Conservation (phyloP, 2,888 invertebrate genomes). For the Andrena minutula region DNA sequence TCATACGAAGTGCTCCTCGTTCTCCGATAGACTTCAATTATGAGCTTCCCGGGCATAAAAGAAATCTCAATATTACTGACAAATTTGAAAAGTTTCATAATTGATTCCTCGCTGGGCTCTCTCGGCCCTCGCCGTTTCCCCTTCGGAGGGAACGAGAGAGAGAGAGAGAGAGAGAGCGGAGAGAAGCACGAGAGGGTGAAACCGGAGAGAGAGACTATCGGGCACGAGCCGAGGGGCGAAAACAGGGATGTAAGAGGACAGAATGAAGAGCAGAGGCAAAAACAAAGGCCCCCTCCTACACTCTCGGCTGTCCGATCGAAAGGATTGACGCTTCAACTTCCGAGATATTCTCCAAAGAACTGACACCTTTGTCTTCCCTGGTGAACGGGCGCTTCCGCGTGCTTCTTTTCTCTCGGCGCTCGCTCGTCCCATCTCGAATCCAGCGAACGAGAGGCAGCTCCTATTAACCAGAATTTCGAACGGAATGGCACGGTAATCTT, state of each 20-base stretch:
- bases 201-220: conserved; percentile 39
- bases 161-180: conserved; percentile 56
- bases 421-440: conserved; percentile 23
- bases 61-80: conserved; percentile 85
- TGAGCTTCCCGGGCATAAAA: conserved; percentile 82
- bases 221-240: conserved; percentile 52
- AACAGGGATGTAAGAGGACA: conserved; percentile 73
- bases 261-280: conserved; percentile 74
- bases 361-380: conserved; percentile 77
- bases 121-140: conserved; percentile 36
- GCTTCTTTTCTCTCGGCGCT: conserved; percentile 60
- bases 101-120: conserved; percentile 80
- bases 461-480: conserved; percentile 46
- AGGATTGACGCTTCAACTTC: conserved; percentile 80
- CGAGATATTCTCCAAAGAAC: conserved; percentile 75
- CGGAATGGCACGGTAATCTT: conserved; percentile 47
- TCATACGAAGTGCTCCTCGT: conserved; percentile 68
- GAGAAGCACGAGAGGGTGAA: conserved; percentile 49
- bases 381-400: conserved; percentile 68
- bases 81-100: conserved; percentile 85
- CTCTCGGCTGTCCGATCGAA: conserved; percentile 78
- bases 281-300: conserved; percentile 74
- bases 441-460: conserved; percentile 7
- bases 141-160: conserved; percentile 63
- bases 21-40: conserved; percentile 84